These are phyloP conservation scores for Hippocampus zosterae DNA, from an alignment of 2,113 vertebrate species.

Conservation along the genomic window DNA sequence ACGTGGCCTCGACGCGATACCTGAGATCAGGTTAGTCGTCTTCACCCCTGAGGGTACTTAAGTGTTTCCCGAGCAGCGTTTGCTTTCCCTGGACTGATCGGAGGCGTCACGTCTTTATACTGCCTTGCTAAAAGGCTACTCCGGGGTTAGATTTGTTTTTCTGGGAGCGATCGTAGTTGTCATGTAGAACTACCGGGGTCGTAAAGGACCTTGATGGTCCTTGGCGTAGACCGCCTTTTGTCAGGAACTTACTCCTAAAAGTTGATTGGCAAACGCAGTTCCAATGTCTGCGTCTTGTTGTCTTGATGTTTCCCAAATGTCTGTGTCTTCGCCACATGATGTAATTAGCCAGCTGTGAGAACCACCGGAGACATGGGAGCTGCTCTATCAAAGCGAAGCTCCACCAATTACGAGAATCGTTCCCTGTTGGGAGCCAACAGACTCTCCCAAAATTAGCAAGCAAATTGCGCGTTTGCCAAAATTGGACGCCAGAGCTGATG, in stretches of 20 bases:
- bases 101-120: constrained; percentile 45
- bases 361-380: constrained; percentile 45
- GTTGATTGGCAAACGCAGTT: constrained; percentile 32
- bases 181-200: not conserved
- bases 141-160: constrained; percentile 30
- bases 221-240: not conserved
- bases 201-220: not conserved
- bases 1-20: constrained; percentile 47
- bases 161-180: not conserved
- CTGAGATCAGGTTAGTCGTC: constrained; percentile 64
- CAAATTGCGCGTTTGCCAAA: constrained; percentile 39
- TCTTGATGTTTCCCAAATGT: constrained; percentile 51
- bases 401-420: constrained; percentile 52
- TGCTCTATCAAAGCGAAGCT: constrained; percentile 52
- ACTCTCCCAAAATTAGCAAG: constrained; percentile 38
- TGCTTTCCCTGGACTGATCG: constrained; percentile 65
- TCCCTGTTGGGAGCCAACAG: constrained; percentile 36
- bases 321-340: constrained; percentile 43
- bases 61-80: constrained; percentile 65
- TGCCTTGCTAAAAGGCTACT: constrained; percentile 49
- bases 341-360: constrained; percentile 53
- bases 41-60: constrained; percentile 72
- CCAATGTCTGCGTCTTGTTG: constrained; percentile 59
- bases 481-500: not conserved
- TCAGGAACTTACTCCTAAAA: not conserved